Evolutionary conservation across 35 echinoderm and acorn worm species (phyloP), one percentile per base, ranked within the genome.

Genomic region (Lytechinus variegatus): DNA sequence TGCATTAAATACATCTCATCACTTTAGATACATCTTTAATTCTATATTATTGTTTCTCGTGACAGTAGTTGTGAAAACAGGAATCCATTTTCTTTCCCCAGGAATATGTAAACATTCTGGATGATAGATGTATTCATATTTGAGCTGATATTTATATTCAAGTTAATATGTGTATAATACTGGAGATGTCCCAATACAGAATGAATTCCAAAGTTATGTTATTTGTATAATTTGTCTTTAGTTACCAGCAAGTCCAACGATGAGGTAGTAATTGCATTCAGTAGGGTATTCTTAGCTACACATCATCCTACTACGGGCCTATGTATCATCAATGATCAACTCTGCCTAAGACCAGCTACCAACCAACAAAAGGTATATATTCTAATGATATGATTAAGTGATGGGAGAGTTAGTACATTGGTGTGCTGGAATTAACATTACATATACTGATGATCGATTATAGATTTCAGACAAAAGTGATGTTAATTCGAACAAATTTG

Each of bases 271-370:
- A 54, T 91, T 52, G 94, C 96, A 3, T 95, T 96, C 87, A 96
- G 94, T 95, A 54, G 96, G 10, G 58, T 91, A 8, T 95, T 96
- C 60, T 44, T 96, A 3, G 88, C 96, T 53, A 9, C 87, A 9
- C 94, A 89, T 14, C 86, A 95, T 19, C 94, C 96, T 7, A 29
- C 55, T 2, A 96, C 86, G 27, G 57, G 94, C 29, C 94, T 94
- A 13, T 89, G 87, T 11, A 95, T 96, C 28, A 87, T 96, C 55
- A 96, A 96, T 55, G 96, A 96, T 95, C 79, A 96, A 28, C 96
- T 96, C n/a, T 91, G 86, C 27, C 94, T 96, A 16, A 95, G 55
- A 91, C 87, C 56, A 58, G 91, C 96, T 27, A 96, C 96, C 44
- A 89, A 58, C 94, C 96, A 96, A 53, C 86, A 91, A 27, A 96